Percentiles rank a stretch among this genome's conserved stretches.
Conservation (phyloP, 1,140 invertebrate species). For the Belonocnema kinseyi region DNA sequence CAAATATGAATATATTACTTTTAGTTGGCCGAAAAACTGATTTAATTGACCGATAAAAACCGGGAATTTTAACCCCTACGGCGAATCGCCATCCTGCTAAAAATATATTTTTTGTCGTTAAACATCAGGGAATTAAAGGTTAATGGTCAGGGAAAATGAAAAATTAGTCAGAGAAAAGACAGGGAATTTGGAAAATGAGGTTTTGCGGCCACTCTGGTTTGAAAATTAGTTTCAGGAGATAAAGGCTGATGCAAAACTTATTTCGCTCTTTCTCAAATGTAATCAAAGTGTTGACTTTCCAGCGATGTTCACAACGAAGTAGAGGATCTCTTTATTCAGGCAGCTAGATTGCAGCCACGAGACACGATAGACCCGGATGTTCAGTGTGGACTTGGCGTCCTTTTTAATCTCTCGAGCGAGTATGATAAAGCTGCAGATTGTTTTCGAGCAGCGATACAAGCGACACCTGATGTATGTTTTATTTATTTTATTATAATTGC, state of each 20-base stretch:
- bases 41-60: no score
- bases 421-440: constrained; percentile 98
- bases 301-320: constrained; percentile 82
- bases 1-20: no score
- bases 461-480: constrained; percentile 82
- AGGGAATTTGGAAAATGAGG: no score
- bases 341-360: constrained; percentile 86
- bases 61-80: no score
- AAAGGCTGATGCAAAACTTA: neutral
- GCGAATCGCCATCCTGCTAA: no score
- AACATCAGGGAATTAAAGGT: no score
- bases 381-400: constrained; percentile 95
- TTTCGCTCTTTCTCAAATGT: neutral
- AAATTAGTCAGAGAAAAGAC: no score
- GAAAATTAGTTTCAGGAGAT: neutral
- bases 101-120: no score
- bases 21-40: no score
- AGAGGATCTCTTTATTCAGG: constrained; percentile 88
- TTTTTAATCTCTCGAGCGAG: constrained; percentile 96
- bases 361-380: constrained; percentile 92
- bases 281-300: constrained; percentile 42
- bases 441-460: constrained; percentile 91
- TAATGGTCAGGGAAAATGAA: no score
- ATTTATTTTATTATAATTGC: constrained; percentile 1
- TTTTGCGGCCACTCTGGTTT: no score